Conservation (phyloP, 2,113 vertebrate genomes). For the Limanda limanda region DNA sequence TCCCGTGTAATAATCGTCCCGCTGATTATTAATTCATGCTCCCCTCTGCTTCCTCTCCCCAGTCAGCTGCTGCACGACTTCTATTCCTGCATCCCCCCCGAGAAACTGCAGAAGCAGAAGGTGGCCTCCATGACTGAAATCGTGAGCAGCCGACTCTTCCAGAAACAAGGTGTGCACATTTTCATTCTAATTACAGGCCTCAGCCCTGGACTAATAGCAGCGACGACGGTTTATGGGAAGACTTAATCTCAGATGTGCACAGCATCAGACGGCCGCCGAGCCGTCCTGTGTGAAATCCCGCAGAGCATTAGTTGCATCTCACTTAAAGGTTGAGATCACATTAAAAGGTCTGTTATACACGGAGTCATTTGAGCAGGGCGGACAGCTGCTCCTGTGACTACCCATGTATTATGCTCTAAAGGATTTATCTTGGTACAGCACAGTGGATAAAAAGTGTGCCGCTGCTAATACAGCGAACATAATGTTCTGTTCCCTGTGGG, state of each 20-base stretch:
- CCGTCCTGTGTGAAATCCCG: constrained; percentile 26
- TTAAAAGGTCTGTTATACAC: constrained; percentile 51
- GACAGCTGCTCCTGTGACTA: constrained; percentile 40
- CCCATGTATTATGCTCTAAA: constrained; percentile 30
- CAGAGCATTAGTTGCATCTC: constrained; percentile 29
- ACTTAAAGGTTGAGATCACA: constrained; percentile 41
- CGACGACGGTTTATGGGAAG: background rate
- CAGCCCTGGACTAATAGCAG: background rate
- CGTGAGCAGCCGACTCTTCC: constrained; percentile 92
- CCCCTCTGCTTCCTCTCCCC: constrained; percentile 35
- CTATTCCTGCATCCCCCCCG: constrained; percentile 92
- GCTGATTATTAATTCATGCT: constrained; percentile 6
- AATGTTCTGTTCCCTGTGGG: constrained; percentile 40
- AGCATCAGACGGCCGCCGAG: background rate
- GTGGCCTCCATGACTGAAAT: constrained; percentile 97
- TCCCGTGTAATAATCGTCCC: constrained; percentile 22
- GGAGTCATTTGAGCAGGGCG: constrained; percentile 32
- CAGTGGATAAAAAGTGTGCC: constrained; percentile 20
- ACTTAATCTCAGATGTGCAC: constrained; percentile 8
- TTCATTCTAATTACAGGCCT: background rate
- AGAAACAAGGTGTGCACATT: constrained; percentile 87
- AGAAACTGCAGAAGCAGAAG: constrained; percentile 94
- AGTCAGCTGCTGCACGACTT: constrained; percentile 95
- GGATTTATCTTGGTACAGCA: constrained; percentile 46
- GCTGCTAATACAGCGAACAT: constrained; percentile 30